A percentile compares a stretch with the other conserved stretches of the same genome.
These are phyloP conservation scores for Parasteatoda lunata DNA, from an alignment of 2,888 invertebrate species.

Conservation along the genomic window DNA sequence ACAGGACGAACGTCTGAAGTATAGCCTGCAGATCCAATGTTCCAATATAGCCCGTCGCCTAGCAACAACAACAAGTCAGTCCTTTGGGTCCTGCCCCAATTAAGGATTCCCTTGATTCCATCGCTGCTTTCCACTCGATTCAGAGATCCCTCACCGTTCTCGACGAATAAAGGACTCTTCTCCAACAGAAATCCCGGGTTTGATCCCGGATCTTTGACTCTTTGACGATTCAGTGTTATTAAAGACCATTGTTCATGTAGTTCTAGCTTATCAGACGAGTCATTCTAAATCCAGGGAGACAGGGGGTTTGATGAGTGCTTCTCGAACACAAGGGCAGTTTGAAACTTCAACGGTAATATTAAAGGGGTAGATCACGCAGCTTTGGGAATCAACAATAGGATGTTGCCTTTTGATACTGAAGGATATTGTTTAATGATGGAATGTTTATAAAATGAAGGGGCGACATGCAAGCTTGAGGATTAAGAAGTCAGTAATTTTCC, in stretches of 20 bases:
- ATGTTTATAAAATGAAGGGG: too few relatives aligned
- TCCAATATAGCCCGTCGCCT: constrained; percentile 21
- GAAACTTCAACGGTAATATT: too few relatives aligned
- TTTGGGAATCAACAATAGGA: too few relatives aligned
- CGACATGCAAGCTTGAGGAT: too few relatives aligned
- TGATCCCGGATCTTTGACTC: constrained; percentile 51
- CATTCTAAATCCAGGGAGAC: constrained; percentile 16
- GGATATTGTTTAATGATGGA: too few relatives aligned
- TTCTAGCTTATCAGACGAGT: constrained; percentile 14
- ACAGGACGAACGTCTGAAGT: too few relatives aligned
- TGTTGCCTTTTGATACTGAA: too few relatives aligned
- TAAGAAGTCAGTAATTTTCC: too few relatives aligned
- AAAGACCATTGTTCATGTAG: constrained; percentile 47
- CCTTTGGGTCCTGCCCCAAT: constrained; percentile 53
- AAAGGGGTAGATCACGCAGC: too few relatives aligned
- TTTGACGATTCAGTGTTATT: constrained; percentile 29
- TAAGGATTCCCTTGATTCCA: constrained; percentile 30
- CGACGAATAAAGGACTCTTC: not conserved
- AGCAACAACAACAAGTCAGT: constrained; percentile 28
- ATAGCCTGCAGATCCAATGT: too few relatives aligned
- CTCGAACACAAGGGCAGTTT: not conserved
- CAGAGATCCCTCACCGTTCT: not conserved
- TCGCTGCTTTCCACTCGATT: constrained; percentile 7
- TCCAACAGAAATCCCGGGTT: constrained; percentile 44
- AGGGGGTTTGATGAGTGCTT: constrained; percentile 36